Percentiles rank a stretch among this genome's conserved stretches.
Conservation (phyloP, 2,888 invertebrate species). For the Tridacna gigas region DNA sequence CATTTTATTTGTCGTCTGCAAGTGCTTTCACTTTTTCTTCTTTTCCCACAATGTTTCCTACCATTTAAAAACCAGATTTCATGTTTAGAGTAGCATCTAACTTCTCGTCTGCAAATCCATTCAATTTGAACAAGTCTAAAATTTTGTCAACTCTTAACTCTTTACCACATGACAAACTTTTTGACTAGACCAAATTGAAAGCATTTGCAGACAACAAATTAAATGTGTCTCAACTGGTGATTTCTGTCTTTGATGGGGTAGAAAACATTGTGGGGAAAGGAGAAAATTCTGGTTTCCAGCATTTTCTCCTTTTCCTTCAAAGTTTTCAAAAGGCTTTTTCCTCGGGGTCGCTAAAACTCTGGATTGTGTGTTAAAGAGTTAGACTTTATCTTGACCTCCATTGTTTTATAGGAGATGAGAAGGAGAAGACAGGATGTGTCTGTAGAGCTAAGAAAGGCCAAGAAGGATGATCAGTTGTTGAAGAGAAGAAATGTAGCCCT, state of each 20-base stretch:
- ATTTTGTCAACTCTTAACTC: too few relatives aligned
- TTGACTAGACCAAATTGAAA: too few relatives aligned
- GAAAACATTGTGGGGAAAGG: background rate
- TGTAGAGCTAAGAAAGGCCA: conserved; percentile 95
- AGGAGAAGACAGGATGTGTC: conserved; percentile 95
- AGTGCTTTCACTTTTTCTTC: too few relatives aligned
- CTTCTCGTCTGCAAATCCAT: too few relatives aligned
- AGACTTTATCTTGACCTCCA: background rate
- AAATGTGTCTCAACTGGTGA: background rate
- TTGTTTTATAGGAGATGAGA: conserved; percentile 90
- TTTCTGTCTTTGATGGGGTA: background rate
- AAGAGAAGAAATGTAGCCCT: conserved; percentile 94
- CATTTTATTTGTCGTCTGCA: too few relatives aligned
- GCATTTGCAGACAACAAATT: too few relatives aligned
- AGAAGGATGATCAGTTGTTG: conserved; percentile 96
- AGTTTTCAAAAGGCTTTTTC: background rate
- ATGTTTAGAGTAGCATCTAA: too few relatives aligned
- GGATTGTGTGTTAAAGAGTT: background rate
- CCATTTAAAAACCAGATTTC: too few relatives aligned
- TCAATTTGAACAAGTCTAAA: too few relatives aligned
- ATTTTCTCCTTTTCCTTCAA: background rate
- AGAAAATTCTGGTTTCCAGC: background rate
- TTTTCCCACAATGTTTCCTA: too few relatives aligned
- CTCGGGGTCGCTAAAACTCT: background rate
- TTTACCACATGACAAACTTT: too few relatives aligned